Conservation (phyloP, 2,888 invertebrate genomes). For the Synanthedon vespiformis region DNA sequence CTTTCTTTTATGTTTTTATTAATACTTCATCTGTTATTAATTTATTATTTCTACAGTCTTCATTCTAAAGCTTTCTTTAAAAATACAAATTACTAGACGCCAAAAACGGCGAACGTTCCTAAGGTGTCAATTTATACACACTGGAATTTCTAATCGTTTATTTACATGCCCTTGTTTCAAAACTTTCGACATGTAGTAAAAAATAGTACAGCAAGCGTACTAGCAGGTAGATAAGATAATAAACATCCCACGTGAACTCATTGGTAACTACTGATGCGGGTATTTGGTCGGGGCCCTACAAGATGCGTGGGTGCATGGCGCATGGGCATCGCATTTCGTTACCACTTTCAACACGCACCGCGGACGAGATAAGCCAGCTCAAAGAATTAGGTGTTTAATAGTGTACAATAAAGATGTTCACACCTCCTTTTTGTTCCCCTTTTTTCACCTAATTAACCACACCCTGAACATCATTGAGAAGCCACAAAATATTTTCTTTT, state of each 20-base stretch:
- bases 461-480: not conserved
- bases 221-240: slow-evolving; percentile 54
- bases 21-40: no score
- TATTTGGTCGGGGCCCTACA: slow-evolving; percentile 4
- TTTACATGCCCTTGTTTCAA: slow-evolving; percentile 16
- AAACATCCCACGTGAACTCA: slow-evolving; percentile 43
- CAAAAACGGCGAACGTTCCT: no score
- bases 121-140: no score
- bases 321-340: slow-evolving; percentile 48
- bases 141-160: not conserved
- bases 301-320: slow-evolving; percentile 27
- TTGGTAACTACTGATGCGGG: slow-evolving; percentile 6
- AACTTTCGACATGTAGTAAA: slow-evolving; percentile 37
- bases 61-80: no score
- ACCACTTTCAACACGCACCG: slow-evolving; percentile 44
- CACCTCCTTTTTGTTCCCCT: slow-evolving; percentile 19
- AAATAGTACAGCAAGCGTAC: slow-evolving; percentile 49
- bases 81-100: no score
- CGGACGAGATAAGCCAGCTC: slow-evolving; percentile 25
- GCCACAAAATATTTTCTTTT: no score
- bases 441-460: not conserved
- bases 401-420: slow-evolving; percentile 35
- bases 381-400: slow-evolving; percentile 17
- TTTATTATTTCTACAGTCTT: no score
- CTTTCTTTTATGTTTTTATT: no score